Conservation (phyloP, 2,888 invertebrate species). For the Drosophila mettleri region DNA sequence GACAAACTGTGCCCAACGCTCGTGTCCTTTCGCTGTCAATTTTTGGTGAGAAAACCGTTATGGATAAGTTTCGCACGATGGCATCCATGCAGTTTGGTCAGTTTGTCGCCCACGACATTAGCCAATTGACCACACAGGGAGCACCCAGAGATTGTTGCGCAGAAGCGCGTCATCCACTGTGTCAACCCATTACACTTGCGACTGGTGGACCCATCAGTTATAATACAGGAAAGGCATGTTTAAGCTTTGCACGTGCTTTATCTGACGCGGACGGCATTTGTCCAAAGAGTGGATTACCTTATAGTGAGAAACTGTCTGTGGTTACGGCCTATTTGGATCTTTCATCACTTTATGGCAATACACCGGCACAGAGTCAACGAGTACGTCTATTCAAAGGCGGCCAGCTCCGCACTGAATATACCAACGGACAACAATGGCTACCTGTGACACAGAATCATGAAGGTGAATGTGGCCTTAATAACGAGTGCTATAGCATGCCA, state of each 20-base stretch:
- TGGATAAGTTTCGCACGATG: conserved; percentile 74
- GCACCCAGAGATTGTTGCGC: conserved; percentile 76
- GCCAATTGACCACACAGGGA: conserved; percentile 51
- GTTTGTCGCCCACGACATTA: conserved; percentile 77
- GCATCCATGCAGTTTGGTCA: conserved; percentile 81
- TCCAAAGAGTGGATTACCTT: conserved; percentile 84
- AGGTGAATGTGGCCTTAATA: conserved; percentile 86
- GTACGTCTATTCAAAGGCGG: conserved; percentile 89
- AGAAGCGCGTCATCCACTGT: conserved; percentile 56
- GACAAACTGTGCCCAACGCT: conserved; percentile 71
- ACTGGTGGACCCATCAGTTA: conserved; percentile 86
- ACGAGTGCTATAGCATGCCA: conserved; percentile 89
- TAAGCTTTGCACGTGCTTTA: conserved; percentile 88
- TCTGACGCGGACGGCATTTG: conserved; percentile 88
- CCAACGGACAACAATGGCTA: conserved; percentile 88
- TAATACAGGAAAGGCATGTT: conserved; percentile 86
- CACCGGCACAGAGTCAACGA: conserved; percentile 86
- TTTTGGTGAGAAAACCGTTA: conserved; percentile 71
- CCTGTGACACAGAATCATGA: conserved; percentile 88
- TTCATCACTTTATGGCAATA: conserved; percentile 92
- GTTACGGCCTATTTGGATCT: conserved; percentile 87
- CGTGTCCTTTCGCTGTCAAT: conserved; percentile 72
- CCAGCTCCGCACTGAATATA: conserved; percentile 86
- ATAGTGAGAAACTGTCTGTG: conserved; percentile 87
- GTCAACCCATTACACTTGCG: conserved; percentile 86